Percentiles rank a stretch among this genome's conserved stretches.
These are phyloP conservation scores for Planiliza haematocheilus DNA, from an alignment of 2,113 vertebrate genomes.

Conservation along the genomic window DNA sequence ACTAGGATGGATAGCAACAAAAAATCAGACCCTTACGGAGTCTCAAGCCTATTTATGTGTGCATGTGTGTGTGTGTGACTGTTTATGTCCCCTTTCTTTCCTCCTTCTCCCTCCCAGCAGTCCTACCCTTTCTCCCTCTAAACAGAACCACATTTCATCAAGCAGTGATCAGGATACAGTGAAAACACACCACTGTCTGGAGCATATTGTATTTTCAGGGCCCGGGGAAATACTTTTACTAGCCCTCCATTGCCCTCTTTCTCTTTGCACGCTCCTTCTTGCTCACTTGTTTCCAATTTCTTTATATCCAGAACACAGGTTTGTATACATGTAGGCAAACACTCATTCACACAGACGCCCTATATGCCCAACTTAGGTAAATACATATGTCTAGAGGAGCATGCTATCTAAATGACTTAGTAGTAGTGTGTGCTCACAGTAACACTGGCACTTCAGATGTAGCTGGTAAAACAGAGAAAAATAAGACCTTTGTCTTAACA, in stretches of 20 bases:
- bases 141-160: slow-evolving; percentile 81
- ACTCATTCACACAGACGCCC: slow-evolving; percentile 1
- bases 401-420: neutral
- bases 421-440: neutral
- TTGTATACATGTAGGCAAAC: slow-evolving; percentile 45
- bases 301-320: slow-evolving; percentile 27
- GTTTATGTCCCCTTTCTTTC: neutral
- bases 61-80: slow-evolving; percentile 10
- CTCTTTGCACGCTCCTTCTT: slow-evolving; percentile 9
- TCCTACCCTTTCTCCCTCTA: slow-evolving; percentile 57
- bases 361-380: slow-evolving; percentile 27
- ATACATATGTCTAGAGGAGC: slow-evolving; percentile 12
- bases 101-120: slow-evolving; percentile 38
- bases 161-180: slow-evolving; percentile 57
- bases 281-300: slow-evolving; percentile 31
- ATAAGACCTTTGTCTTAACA: neutral
- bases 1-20: slow-evolving; percentile 44
- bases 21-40: slow-evolving; percentile 45
- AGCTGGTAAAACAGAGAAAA: neutral
- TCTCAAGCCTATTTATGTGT: slow-evolving; percentile 16
- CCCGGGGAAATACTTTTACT: slow-evolving; percentile 65
- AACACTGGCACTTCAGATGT: neutral
- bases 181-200: slow-evolving; percentile 68
- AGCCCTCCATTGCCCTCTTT: slow-evolving; percentile 7
- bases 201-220: slow-evolving; percentile 57